Percentiles rank a stretch among this genome's conserved stretches.
phyloP scores from a whole-genome alignment of 2,113 vertebrate genomes.

The Calidris pygmaea region DNA sequence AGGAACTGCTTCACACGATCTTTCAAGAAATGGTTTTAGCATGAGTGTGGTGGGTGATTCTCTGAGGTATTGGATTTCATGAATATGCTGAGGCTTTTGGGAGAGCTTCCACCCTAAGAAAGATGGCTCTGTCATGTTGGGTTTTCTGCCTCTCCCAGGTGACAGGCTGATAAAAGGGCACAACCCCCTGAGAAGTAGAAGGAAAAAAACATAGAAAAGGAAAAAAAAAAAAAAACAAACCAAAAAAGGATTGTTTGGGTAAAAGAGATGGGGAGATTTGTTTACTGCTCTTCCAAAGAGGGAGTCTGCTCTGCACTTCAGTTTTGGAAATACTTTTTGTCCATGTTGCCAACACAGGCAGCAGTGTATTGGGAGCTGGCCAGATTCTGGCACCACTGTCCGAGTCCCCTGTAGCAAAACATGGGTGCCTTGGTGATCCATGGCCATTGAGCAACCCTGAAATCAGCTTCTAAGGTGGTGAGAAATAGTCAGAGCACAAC shows the following conservation, averaged over 20 bases:
- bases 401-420: not conserved
- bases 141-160: not conserved
- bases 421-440: not conserved
- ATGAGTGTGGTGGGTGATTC: slow-evolving; percentile 48
- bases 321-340: slow-evolving; percentile 31
- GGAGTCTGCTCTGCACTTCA: not conserved
- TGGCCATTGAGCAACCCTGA: not conserved
- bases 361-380: not conserved
- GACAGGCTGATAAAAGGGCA: not conserved
- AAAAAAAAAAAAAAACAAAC: too few species aligned
- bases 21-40: slow-evolving; percentile 30
- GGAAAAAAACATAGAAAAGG: fast-evolving
- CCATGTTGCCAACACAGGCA: not conserved
- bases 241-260: not conserved
- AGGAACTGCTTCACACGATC: not conserved
- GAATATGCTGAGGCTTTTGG: not conserved
- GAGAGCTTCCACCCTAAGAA: not conserved
- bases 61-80: not conserved
- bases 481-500: not conserved
- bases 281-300: not conserved
- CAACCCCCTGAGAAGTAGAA: not conserved
- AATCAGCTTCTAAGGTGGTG: not conserved
- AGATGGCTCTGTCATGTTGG: not conserved
- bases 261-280: not conserved
- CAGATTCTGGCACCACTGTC: not conserved